Percentiles rank a stretch among this genome's conserved stretches.
Conservation (phyloP, 1,140 invertebrate species). For the Hycleus cichorii region DNA sequence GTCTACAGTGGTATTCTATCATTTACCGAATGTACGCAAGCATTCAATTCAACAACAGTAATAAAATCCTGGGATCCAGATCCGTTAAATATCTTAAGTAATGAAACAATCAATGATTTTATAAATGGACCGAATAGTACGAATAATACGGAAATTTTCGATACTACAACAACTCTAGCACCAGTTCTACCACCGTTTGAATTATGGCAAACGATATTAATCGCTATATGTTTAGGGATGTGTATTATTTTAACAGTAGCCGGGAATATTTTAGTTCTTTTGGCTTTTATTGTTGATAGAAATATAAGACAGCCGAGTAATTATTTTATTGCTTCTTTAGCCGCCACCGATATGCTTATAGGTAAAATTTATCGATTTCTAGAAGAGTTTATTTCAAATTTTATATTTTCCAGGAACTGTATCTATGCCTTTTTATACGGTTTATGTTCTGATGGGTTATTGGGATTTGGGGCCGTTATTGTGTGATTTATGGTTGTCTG, state of each 20-base stretch:
- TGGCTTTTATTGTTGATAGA: constrained; percentile 94
- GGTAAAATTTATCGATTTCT: constrained; percentile 49
- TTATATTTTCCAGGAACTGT: constrained; percentile 63
- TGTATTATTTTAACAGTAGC: constrained; percentile 89
- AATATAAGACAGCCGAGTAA: constrained; percentile 97
- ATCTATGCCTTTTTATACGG: constrained; percentile 93
- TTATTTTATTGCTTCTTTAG: constrained; percentile 98
- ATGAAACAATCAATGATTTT: constrained; percentile 19
- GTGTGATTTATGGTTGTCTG: constrained; percentile 97
- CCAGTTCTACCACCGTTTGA: constrained; percentile 75
- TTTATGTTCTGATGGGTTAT: constrained; percentile 91
- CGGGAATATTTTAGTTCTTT: constrained; percentile 93
- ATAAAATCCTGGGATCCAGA: constrained; percentile 26
- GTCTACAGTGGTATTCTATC: constrained; percentile 54
- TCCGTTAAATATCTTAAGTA: constrained; percentile 29
- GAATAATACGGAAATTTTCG: not conserved
- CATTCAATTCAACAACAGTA: constrained; percentile 42
- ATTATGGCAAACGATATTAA: constrained; percentile 85
- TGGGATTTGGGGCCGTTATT: constrained; percentile 95
- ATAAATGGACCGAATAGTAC: constrained; percentile 3
- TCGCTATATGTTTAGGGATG: constrained; percentile 80
- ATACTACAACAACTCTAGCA: constrained; percentile 33
- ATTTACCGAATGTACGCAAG: constrained; percentile 51
- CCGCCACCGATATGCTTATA: constrained; percentile 96
- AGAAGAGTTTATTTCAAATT: not conserved